Evolutionary conservation across 2,113 vertebrate genomes (phyloP).

Genomic region (Monopterus albus): DNA sequence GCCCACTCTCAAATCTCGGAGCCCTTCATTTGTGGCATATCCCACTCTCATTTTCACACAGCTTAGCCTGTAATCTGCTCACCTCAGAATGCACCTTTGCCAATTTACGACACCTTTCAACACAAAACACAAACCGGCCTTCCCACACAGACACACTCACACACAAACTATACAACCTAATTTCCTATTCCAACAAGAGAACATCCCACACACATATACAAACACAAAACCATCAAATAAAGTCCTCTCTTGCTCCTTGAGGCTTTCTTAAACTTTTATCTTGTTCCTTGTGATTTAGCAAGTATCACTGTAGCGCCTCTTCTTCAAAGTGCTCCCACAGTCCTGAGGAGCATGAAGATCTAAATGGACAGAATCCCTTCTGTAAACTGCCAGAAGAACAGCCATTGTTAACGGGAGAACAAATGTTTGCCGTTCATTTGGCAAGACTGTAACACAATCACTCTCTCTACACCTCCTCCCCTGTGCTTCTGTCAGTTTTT

Average conservation of each 20-base stretch:
- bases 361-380: slow-evolving; percentile 51
- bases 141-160: slow-evolving; percentile 25
- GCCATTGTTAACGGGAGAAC: slow-evolving; percentile 18
- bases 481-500: slow-evolving; percentile 24
- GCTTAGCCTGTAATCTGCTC: slow-evolving; percentile 31
- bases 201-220: slow-evolving; percentile 31
- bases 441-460: slow-evolving; percentile 4
- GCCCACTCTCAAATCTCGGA: slow-evolving; percentile 34
- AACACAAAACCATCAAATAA: slow-evolving; percentile 23
- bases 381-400: slow-evolving; percentile 47
- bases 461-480: slow-evolving; percentile 25
- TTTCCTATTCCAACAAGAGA: slow-evolving; percentile 31
- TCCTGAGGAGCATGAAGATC: slow-evolving; percentile 35
- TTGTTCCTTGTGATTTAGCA: slow-evolving; percentile 54
- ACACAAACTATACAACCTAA: slow-evolving; percentile 2
- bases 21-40: slow-evolving; percentile 31
- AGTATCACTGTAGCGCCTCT: slow-evolving; percentile 6
- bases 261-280: slow-evolving; percentile 44
- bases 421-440: slow-evolving; percentile 13
- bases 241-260: slow-evolving; percentile 30
- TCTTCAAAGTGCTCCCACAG: slow-evolving; percentile 57
- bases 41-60: slow-evolving; percentile 34
- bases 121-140: slow-evolving; percentile 30
- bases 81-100: slow-evolving; percentile 34
- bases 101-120: slow-evolving; percentile 33